phyloP scores from a whole-genome alignment of 2,797 vertebrate genomes.

The Paguma larvata region DNA sequence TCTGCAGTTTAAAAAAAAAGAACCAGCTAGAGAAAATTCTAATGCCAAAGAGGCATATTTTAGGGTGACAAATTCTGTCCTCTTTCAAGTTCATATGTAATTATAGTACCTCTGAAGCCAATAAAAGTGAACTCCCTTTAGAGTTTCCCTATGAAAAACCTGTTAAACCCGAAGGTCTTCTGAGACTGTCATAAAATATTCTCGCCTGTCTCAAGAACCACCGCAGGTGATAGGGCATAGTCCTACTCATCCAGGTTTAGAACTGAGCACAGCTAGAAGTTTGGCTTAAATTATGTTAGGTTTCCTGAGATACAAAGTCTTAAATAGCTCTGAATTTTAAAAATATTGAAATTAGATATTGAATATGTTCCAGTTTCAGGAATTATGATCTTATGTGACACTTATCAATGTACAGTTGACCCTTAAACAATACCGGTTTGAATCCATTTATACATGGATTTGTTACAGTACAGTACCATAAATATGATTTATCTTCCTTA shows the following conservation, averaged over 20 bases:
- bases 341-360: constrained; percentile 7
- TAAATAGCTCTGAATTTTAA: neutral
- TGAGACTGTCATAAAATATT: neutral
- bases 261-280: neutral
- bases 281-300: neutral
- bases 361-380: neutral
- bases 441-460: neutral
- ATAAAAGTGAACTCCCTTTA: neutral
- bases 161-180: neutral
- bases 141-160: neutral
- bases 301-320: neutral
- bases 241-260: neutral
- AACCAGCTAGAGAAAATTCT: neutral
- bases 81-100: neutral
- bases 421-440: neutral
- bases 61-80: neutral
- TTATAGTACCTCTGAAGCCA: neutral
- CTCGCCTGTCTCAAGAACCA: neutral
- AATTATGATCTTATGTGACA: neutral
- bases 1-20: neutral
- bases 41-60: neutral
- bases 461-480: neutral
- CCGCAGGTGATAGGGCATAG: neutral
- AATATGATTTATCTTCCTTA: neutral
- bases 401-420: neutral